These are phyloP conservation scores for Natator depressus DNA, from an alignment of 2,113 vertebrate species.

Conservation along the genomic window DNA sequence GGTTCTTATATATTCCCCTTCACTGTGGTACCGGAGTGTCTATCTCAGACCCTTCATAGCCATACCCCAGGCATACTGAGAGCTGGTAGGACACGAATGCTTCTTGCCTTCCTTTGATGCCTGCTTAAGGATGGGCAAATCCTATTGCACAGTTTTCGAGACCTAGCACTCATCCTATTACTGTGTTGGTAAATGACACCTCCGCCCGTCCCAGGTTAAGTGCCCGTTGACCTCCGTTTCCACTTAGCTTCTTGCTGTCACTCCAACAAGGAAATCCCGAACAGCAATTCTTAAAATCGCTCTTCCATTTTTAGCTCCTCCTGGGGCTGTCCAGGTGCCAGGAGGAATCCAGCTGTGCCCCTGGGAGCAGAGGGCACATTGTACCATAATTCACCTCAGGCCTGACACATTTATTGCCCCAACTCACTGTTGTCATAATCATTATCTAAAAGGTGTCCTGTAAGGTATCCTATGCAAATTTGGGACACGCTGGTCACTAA, in stretches of 20 bases:
- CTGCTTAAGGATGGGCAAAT: not conserved
- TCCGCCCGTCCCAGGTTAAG: fast-evolving
- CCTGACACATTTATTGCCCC: too few relatives aligned
- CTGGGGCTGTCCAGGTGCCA: not conserved
- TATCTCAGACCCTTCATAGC: not conserved
- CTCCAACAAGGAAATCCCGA: not conserved
- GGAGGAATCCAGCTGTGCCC: not conserved
- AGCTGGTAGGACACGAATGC: not conserved
- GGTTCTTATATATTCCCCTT: not conserved
- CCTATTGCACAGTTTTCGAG: not conserved
- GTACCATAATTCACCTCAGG: too few relatives aligned
- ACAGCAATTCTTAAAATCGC: not conserved
- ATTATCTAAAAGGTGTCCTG: too few relatives aligned
- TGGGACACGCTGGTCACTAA: not conserved
- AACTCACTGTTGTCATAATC: too few relatives aligned
- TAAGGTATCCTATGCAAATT: too few relatives aligned
- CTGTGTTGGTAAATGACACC: not conserved
- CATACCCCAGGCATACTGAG: not conserved
- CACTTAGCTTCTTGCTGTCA: not conserved
- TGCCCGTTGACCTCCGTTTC: not conserved
- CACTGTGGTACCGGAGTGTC: not conserved
- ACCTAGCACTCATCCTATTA: fast-evolving
- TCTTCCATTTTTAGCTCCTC: not conserved
- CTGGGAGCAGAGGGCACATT: too few relatives aligned
- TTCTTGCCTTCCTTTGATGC: not conserved